Evolutionary conservation across 2,797 vertebrate genomes (phyloP).

Genomic region (Lithobates pipiens): DNA sequence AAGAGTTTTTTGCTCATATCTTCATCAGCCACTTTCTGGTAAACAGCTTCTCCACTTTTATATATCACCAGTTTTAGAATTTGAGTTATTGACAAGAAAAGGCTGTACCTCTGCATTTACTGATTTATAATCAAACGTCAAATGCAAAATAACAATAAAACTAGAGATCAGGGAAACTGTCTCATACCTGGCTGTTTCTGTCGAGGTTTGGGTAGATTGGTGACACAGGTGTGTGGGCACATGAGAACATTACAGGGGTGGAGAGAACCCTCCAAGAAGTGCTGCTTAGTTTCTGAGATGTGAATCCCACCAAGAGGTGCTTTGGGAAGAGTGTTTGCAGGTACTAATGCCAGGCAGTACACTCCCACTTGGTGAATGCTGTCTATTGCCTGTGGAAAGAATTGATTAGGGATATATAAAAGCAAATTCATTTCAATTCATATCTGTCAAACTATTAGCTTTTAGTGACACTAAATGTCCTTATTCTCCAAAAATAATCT

Average conservation of each 20-base stretch:
- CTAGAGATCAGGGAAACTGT: not conserved
- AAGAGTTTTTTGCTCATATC: too few relatives aligned
- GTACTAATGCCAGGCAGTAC: constrained; percentile 93
- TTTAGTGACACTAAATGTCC: too few relatives aligned
- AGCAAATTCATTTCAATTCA: not conserved
- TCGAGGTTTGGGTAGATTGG: constrained; percentile 93
- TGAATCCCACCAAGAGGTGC: constrained; percentile 94
- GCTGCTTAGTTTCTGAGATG: constrained; percentile 94
- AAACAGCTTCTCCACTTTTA: too few relatives aligned
- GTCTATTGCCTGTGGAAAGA: constrained; percentile 86
- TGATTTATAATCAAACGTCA: too few relatives aligned
- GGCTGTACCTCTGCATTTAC: too few relatives aligned
- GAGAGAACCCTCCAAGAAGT: constrained; percentile 90
- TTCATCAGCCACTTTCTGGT: too few relatives aligned
- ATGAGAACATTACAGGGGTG: constrained; percentile 95
- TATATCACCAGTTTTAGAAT: too few relatives aligned
- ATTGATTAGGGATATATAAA: not conserved
- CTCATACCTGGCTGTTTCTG: constrained; percentile 92
- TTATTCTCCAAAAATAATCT: too few relatives aligned
- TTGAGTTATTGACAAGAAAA: too few relatives aligned
- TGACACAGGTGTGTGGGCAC: constrained; percentile 96
- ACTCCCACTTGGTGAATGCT: constrained; percentile 96
- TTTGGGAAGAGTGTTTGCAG: constrained; percentile 95
- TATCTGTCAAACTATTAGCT: too few relatives aligned
- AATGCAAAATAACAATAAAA: not conserved